Base-by-base conservation (phyloP, 2,888 invertebrate genomes). In the Melieria omissa region DNA sequence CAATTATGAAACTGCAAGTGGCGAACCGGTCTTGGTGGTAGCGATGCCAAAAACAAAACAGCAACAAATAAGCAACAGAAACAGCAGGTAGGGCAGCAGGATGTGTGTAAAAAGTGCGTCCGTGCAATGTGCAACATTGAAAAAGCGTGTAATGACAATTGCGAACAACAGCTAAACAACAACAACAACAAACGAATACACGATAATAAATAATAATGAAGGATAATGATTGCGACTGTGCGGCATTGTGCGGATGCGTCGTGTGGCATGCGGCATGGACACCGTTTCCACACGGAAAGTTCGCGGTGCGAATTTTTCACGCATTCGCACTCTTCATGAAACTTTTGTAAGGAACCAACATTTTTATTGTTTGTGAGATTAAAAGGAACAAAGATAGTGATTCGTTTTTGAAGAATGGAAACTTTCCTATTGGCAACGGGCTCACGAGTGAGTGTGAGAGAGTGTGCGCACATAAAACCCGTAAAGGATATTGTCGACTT, bases 141-240 rank as follows among this genome's bases (percentile, higher is more conserved):
- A 54, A 62, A 64, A 63, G 68, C 71, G 61, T 64, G 71, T 68
- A 62, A 64, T 69, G 71, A 65, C 73, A 69, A 64, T 60, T 67
- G 65, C 55, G 64, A 60, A 70, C 70, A 70, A 47, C 64, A 44
- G n/a, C 54, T 62, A 29, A 63, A 41, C 5, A 41, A 45, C 2
- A 63, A 55, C 12, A 58, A 41, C 47, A 47, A 69, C 69, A 61
- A 71, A 62, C 57, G 54, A 65, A 73, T 72, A 69, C 74, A 77
- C 76, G 78, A 79, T 79, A 81, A 81, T 81, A 81, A 82, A 80
- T 78, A 78, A 79, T 79, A 81, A 81, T 81, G 82, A 82, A 80
- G 81, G 82, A 81, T 82, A 82, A 81, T 81, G 82, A 81, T 82
- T 80, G 78, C 29, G 41, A 49, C 55, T 29, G 12, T 29, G 60